Base-by-base conservation (phyloP, 1,140 invertebrate species). In the Drosophila sulfurigaster region DNA sequence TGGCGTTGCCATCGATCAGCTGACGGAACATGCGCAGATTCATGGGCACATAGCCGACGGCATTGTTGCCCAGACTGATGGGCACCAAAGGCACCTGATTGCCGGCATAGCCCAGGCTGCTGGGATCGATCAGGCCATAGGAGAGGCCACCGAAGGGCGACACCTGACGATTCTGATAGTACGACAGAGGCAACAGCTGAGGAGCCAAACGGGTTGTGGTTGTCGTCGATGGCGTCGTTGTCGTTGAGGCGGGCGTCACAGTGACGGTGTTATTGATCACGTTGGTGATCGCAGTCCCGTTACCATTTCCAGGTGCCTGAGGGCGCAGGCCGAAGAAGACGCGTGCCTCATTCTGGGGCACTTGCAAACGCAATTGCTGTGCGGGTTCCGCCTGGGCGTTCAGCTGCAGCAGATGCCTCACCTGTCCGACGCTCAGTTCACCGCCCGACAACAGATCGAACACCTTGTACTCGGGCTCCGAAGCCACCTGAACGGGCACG, bases 1-100 rank as follows among this genome's bases (percentile, higher is more conserved):
- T 48, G 10, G 13, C 11, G 25, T 43, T 25, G 13, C 11, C 46
- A 35, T 58, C 30, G 13, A 16, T 10, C 8, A 87, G 25, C 15
- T 88, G 79, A 0, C 82, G 64, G 54, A 74, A 60, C 79, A 87
- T 82, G 32, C 83, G 79, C 6, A 87, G 46, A 20, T 88, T 87
- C 0, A 88, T 45, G 0, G 82, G 83, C 2, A 88, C 73, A 45
- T 87, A 87, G 20, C 68, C 62, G 35, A 87, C 83, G 2, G 82
- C 72, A 52, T 88, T 87, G 66, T 81, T 81, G 41, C 56, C 49
- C 32, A 88, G 38, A 6, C 76, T 80, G 15, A 87, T 48, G 4
- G 82, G 82, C 6, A 87, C 82, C n/a, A 87, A 16, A 1, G 83
- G 83, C 2, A 88, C 54, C 13, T 35, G 46, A 15, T 8, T 52